Base-by-base conservation (phyloP, 2,888 invertebrate species). In the Pecten maximus region DNA sequence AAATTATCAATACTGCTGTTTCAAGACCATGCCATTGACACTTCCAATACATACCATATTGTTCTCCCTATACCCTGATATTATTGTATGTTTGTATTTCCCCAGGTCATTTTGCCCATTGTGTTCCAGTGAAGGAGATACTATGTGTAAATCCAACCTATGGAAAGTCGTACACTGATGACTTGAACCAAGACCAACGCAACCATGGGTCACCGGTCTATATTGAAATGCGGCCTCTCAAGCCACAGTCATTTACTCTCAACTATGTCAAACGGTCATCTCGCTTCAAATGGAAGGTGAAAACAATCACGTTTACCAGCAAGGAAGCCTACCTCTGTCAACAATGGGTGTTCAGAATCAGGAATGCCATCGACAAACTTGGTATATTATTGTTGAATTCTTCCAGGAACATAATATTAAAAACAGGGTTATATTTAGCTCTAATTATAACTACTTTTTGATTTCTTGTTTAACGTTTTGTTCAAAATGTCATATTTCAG, bases 271-370 rank as follows among this genome's bases (percentile, higher is more conserved):
- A 94, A 40, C 93, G 96, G 87, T 91, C 93, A 0, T 92, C 94
- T 40, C 95, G 94, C 89, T 95, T 95, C 90, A 93, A 94, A 88
- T 96, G 96, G 96, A 94, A 95, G 87, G 93, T 94, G 87, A 93
- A 95, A 87, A 93, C 94, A 60, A 91, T 96, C 6, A 94, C 93
- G 40, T 96, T 96, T 91, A 93, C 93, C 74, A 95, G 95, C 89
- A 94, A 93, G 40, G 96, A 96, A 88, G 94, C 94, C 88, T 91
- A 91, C n/a, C 93, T 97, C 97, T 94, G 95, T 89, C 94, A 95
- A 88, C 94, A 95, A 40, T 96, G 96, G 96, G 94, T 96, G 35
- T 95, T 94, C 6, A 94, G 94, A 60, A 95, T 97, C 54, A 94
- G 94, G 39, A 95, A 95, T n/a, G 94, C 95, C 8, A 94, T 97